These are phyloP conservation scores for Ectemnius continuus DNA, from an alignment of 2,888 invertebrate species.

Conservation along the genomic window DNA sequence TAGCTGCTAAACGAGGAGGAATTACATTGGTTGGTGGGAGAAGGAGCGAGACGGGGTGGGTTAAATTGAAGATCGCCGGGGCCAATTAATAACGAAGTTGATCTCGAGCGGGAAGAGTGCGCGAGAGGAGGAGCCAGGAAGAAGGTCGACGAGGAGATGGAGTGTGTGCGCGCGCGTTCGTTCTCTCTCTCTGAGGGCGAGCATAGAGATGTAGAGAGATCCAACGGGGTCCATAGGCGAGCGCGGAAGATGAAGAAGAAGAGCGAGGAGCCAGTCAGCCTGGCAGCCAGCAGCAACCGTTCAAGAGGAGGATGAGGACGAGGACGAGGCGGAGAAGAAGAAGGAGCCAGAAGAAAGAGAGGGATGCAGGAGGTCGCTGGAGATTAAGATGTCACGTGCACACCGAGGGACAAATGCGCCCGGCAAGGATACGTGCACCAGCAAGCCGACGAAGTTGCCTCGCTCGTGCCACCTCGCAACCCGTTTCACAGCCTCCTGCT, in stretches of 20 bases:
- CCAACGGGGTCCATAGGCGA: background rate
- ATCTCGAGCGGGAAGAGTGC: background rate
- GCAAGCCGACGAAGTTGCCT: constrained; percentile 39
- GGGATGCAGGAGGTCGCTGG: constrained; percentile 17
- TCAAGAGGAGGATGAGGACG: background rate
- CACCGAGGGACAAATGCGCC: constrained; percentile 62
- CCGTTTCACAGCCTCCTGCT: constrained; percentile 18
- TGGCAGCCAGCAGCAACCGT: constrained; percentile 7
- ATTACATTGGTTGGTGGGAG: background rate
- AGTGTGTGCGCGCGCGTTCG: too few relatives aligned
- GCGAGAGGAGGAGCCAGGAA: background rate
- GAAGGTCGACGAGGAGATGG: background rate
- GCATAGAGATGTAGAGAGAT: constrained; percentile 3
- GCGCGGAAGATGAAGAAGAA: constrained; percentile 28
- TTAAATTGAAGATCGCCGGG: background rate
- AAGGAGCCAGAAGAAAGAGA: constrained; percentile 3
- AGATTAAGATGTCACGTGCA: constrained; percentile 73
- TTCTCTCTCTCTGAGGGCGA: background rate
- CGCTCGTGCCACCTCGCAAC: constrained; percentile 55
- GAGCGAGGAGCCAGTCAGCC: background rate
- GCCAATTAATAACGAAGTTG: constrained; percentile 1
- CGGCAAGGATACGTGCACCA: constrained; percentile 45
- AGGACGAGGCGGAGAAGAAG: too few relatives aligned
- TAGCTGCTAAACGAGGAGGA: background rate
- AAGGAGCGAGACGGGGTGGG: background rate